These are phyloP conservation scores for Rosalia funebris DNA, from an alignment of 2,888 invertebrate genomes.

Conservation along the genomic window DNA sequence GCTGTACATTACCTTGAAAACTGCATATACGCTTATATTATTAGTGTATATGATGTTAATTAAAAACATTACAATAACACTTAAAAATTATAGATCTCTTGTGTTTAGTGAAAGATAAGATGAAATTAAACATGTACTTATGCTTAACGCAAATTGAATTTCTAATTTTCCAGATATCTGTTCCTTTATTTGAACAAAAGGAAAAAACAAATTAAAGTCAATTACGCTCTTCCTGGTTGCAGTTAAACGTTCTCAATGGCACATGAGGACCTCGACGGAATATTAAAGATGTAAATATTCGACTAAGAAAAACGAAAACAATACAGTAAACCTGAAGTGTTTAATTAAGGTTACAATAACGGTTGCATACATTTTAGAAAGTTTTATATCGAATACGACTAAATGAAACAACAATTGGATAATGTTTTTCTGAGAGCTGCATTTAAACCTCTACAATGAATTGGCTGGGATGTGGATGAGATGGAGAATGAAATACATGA, in stretches of 20 bases:
- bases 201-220: neutral
- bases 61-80: no score
- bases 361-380: constrained; percentile 9
- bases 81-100: no score
- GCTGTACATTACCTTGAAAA: no score
- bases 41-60: no score
- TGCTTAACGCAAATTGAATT: neutral
- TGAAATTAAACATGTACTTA: neutral
- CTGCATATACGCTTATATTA: no score
- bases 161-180: neutral
- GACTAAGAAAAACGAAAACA: constrained; percentile 3
- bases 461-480: no score
- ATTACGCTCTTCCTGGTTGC: constrained; percentile 1
- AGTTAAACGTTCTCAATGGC: neutral
- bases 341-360: constrained; percentile 22
- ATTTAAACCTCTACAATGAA: constrained; percentile 12
- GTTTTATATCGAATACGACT: constrained; percentile 11
- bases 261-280: neutral
- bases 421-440: constrained; percentile 4
- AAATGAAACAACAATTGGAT: constrained; percentile 8
- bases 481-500: no score
- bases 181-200: neutral
- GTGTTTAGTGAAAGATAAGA: no score
- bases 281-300: constrained; percentile 10
- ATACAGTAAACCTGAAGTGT: constrained; percentile 10